A percentile compares a stretch with the other conserved stretches of the same genome.
phyloP scores from a whole-genome alignment of 37 sponge, comb jelly and placozoan species.

The Mnemiopsis leidyi region DNA sequence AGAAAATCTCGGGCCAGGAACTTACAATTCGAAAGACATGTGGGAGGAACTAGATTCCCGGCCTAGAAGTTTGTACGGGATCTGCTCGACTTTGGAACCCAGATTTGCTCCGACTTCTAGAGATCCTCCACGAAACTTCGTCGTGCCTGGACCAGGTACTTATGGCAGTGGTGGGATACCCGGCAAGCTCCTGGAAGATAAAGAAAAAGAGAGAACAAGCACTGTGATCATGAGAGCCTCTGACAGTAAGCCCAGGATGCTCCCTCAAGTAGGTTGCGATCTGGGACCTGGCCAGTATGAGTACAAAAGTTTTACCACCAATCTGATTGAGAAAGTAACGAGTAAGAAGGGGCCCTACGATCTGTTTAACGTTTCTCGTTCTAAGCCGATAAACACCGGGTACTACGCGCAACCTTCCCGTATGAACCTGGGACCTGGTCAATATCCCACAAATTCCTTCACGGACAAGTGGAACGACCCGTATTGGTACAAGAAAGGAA shows the following conservation, averaged over 20 bases:
- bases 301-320: constrained; percentile 72
- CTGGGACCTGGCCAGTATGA: constrained; percentile 83
- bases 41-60: constrained; percentile 68
- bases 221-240: constrained; percentile 83
- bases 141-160: constrained; percentile 83
- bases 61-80: constrained; percentile 81
- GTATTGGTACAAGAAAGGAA: constrained; percentile 76
- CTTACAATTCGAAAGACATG: constrained; percentile 75
- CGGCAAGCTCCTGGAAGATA: constrained; percentile 70
- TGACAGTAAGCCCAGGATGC: constrained; percentile 67
- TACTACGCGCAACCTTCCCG: constrained; percentile 67
- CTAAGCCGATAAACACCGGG: constrained; percentile 67
- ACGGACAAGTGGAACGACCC: constrained; percentile 73
- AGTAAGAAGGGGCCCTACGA: constrained; percentile 95
- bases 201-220: constrained; percentile 72
- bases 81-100: constrained; percentile 75
- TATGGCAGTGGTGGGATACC: constrained; percentile 89
- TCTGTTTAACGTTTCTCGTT: constrained; percentile 81
- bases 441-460: constrained; percentile 76
- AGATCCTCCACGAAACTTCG: constrained; percentile 41
- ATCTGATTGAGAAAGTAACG: constrained; percentile 73
- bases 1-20: constrained; percentile 87
- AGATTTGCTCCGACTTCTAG: constrained; percentile 69
- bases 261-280: constrained; percentile 72
- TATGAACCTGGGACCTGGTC: constrained; percentile 84